Conservation (phyloP, 2,797 vertebrate genomes). For the Antennarius maculatus region DNA sequence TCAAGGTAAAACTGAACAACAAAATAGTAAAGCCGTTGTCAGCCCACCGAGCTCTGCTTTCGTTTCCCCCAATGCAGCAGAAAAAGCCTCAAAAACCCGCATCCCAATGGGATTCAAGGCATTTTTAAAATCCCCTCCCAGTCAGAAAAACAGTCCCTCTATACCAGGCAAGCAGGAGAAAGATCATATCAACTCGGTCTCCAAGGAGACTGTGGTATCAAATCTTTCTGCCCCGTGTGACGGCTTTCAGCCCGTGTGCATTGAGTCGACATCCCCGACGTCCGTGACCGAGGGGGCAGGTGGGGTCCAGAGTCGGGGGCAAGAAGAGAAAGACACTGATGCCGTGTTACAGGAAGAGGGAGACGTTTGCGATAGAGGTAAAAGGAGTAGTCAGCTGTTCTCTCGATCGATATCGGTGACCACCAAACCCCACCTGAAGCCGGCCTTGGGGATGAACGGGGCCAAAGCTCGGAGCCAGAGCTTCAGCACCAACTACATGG, state of each 20-base stretch:
- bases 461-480: conserved; percentile 95
- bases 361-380: conserved; percentile 65
- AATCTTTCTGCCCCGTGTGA: conserved; percentile 72
- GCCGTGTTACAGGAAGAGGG: conserved; percentile 52
- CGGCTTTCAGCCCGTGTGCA: conserved; percentile 38
- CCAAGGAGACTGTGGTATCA: conserved; percentile 80
- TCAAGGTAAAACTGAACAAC: conserved; percentile 68
- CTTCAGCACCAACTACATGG: conserved; percentile 86
- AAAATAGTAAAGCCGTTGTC: conserved; percentile 66
- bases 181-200: conserved; percentile 89
- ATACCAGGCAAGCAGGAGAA: conserved; percentile 91
- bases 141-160: conserved; percentile 82
- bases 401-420: conserved; percentile 87
- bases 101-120: conserved; percentile 89
- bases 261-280: conserved; percentile 56
- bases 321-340: conserved; percentile 55
- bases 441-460: conserved; percentile 92
- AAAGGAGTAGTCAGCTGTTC: conserved; percentile 81
- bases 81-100: conserved; percentile 84
- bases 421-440: conserved; percentile 88
- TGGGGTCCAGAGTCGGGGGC: conserved; percentile 51
- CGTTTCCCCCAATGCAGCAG: conserved; percentile 66
- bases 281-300: conserved; percentile 61
- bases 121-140: conserved; percentile 86
- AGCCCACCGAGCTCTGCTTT: conserved; percentile 63